Percentiles rank a stretch among this genome's conserved stretches.
Conservation (phyloP, 2,797 vertebrate genomes). For the Chiloscyllium punctatum region DNA sequence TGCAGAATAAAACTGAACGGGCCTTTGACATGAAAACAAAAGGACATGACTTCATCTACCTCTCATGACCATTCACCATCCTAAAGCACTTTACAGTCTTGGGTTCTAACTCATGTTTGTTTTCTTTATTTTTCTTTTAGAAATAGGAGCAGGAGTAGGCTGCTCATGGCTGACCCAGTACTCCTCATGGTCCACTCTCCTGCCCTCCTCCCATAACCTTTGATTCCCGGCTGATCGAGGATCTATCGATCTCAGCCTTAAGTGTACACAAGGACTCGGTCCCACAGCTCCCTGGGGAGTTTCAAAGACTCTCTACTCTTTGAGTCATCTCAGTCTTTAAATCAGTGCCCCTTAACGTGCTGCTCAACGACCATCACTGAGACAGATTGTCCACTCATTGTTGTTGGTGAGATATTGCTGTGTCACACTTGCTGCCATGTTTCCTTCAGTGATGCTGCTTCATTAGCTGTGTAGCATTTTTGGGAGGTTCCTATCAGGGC, state of each 20-base stretch:
- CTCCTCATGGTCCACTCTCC: too few species aligned
- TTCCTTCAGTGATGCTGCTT: not conserved
- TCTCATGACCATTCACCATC: not conserved
- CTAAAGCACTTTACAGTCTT: not conserved
- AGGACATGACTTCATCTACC: not conserved
- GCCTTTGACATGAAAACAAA: not conserved
- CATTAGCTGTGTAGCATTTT: not conserved
- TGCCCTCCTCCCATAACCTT: too few species aligned
- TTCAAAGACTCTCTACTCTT: too few species aligned
- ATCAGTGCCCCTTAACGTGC: too few species aligned
- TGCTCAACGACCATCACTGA: not conserved
- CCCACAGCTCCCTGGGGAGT: too few species aligned
- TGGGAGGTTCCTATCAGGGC: not conserved
- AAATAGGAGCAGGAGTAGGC: too few species aligned
- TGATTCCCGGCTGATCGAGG: too few species aligned
- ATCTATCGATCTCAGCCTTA: too few species aligned
- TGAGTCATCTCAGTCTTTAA: too few species aligned
- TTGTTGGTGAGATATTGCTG: not conserved
- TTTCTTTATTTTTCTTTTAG: too few species aligned
- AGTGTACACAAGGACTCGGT: too few species aligned
- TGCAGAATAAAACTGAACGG: not conserved
- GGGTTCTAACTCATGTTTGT: not conserved
- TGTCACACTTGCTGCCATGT: not conserved
- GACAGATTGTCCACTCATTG: not conserved
- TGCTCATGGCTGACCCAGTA: too few species aligned